Percentiles rank a stretch among this genome's conserved stretches.
Evolutionary conservation across 2,113 vertebrate genomes (phyloP).

Genomic region (Ovis aries): DNA sequence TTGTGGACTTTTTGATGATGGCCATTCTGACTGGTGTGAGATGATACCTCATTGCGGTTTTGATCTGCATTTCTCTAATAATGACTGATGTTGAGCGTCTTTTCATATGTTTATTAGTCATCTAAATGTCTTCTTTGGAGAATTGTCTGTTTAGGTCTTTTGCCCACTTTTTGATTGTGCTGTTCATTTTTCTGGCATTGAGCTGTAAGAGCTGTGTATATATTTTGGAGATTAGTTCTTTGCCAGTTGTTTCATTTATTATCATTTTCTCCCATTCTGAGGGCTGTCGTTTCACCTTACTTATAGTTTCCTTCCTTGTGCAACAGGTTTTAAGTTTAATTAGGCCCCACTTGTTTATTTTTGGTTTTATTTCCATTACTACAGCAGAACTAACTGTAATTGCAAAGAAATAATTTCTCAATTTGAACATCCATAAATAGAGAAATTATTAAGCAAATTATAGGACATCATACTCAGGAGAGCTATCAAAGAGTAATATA

Average conservation of each 20-base stretch:
- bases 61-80: neutral
- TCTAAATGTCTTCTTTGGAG: neutral
- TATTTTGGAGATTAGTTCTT: neutral
- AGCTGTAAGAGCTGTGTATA: neutral
- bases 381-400: neutral
- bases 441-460: neutral
- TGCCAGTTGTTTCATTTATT: neutral
- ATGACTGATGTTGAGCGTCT: neutral
- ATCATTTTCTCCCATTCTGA: neutral
- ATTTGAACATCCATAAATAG: neutral
- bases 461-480: neutral
- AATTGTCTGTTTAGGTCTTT: neutral
- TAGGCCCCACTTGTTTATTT: neutral
- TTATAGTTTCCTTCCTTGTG: neutral
- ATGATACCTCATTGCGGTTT: neutral
- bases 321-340: neutral
- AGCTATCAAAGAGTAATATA: neutral
- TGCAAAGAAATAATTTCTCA: neutral
- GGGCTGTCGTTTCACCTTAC: neutral
- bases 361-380: neutral
- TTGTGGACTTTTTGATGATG: neutral
- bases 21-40: neutral
- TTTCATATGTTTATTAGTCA: neutral
- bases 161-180: neutral
- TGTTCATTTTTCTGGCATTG: neutral